Percentiles rank a stretch among this genome's conserved stretches.
These are phyloP conservation scores for Propsilocerus akamusi DNA, from an alignment of 1,140 invertebrate species.

Conservation along the genomic window DNA sequence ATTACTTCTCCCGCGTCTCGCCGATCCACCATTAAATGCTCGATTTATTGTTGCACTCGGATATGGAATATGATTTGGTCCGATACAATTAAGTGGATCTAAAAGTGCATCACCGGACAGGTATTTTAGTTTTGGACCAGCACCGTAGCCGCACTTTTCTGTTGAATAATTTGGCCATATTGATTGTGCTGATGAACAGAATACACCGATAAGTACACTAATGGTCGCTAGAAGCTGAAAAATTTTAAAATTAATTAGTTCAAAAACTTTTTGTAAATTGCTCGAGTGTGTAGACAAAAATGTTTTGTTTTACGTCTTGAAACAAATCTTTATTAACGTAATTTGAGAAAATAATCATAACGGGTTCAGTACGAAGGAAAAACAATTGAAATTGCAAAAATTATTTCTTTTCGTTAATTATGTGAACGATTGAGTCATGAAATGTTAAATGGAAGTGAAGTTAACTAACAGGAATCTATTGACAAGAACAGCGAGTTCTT, in stretches of 20 bases:
- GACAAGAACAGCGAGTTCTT: too few relatives aligned
- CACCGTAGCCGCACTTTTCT: constrained; percentile 33
- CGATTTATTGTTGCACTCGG: constrained; percentile 48
- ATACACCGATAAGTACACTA: not conserved
- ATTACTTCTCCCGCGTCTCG: constrained; percentile 23
- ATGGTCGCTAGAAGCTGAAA: not conserved
- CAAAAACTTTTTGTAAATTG: too few relatives aligned
- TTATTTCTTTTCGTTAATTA: too few relatives aligned
- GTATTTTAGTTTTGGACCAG: constrained; percentile 46
- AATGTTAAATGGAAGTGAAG: too few relatives aligned
- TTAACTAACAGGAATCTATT: too few relatives aligned
- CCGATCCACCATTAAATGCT: constrained; percentile 29
- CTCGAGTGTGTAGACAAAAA: too few relatives aligned
- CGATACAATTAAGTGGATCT: constrained; percentile 51
- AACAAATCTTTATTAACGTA: too few relatives aligned
- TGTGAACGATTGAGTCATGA: too few relatives aligned
- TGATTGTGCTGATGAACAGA: not conserved
- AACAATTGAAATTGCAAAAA: too few relatives aligned
- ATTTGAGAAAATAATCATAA: too few relatives aligned
- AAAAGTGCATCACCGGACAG: constrained; percentile 67
- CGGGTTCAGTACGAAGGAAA: too few relatives aligned
- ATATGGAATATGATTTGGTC: constrained; percentile 62
- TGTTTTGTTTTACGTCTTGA: too few relatives aligned
- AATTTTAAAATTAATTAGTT: not conserved
- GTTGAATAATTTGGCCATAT: not conserved